Evolutionary conservation across 2,888 invertebrate species (phyloP).

Genomic region (Cephus nigrinus): DNA sequence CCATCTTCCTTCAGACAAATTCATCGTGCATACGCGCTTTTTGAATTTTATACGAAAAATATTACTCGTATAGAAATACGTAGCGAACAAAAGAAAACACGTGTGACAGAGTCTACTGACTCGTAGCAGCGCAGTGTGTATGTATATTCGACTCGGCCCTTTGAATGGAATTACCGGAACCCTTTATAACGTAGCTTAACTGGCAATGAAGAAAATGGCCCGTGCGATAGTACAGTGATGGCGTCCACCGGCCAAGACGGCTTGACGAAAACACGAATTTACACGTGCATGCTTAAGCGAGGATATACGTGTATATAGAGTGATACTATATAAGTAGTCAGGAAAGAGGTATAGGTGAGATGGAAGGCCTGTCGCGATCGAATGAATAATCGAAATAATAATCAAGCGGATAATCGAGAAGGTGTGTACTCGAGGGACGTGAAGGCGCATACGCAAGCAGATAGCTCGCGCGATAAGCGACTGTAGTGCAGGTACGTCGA

Average conservation of each 20-base stretch:
- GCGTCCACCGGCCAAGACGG: background rate
- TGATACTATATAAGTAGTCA: constrained; percentile 17
- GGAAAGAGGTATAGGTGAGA: background rate
- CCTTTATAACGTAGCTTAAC: background rate
- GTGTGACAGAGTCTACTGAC: background rate
- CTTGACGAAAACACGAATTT: background rate
- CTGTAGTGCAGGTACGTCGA: background rate
- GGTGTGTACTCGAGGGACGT: constrained; percentile 4
- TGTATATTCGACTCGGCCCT: background rate
- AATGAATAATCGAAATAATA: constrained; percentile 8
- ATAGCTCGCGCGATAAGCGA: background rate
- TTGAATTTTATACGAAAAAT: background rate
- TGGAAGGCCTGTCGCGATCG: background rate
- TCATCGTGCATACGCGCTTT: too few species aligned
- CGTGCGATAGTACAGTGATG: background rate
- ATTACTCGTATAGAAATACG: background rate
- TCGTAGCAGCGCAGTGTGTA: background rate
- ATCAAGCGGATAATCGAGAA: constrained; percentile 4
- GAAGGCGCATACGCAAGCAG: constrained; percentile 1
- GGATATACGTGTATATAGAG: constrained; percentile 5
- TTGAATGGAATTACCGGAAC: background rate
- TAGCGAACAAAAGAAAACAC: background rate
- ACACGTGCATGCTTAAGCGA: background rate
- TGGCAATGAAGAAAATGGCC: background rate
- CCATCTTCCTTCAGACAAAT: constrained; percentile 13